phyloP scores from a whole-genome alignment of 1,140 invertebrate genomes.

The Drosophila quadrilineata region DNA sequence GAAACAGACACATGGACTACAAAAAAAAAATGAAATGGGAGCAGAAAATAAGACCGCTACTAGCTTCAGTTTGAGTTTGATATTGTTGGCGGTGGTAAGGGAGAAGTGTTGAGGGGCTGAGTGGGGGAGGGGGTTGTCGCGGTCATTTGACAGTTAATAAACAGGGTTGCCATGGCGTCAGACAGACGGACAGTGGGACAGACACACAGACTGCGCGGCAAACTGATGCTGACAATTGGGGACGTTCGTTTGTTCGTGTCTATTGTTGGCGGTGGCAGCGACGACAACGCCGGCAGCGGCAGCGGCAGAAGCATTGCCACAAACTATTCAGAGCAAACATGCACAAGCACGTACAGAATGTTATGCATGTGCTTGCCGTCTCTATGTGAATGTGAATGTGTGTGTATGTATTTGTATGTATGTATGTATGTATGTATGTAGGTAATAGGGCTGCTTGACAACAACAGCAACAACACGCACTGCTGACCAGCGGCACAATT shows the following conservation, averaged over 20 bases:
- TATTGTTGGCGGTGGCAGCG: constrained; percentile 38
- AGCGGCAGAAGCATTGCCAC: too few species aligned
- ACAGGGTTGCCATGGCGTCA: constrained; percentile 39
- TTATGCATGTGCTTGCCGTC: too few species aligned
- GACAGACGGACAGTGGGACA: constrained; percentile 15
- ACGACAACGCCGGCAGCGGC: too few species aligned
- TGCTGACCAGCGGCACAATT: constrained; percentile 67
- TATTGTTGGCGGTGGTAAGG: not conserved
- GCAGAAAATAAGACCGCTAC: too few species aligned
- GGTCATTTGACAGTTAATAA: constrained; percentile 47
- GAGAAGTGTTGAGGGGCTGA: constrained; percentile 15
- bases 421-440: constrained; percentile 35
- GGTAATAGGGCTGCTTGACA: constrained; percentile 57
- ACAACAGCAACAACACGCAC: constrained; percentile 33
- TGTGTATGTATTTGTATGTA: not conserved
- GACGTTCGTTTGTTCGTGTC: constrained; percentile 22
- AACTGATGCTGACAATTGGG: constrained; percentile 45
- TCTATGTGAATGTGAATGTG: too few species aligned
- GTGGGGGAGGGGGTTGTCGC: not conserved
- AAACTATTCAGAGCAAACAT: constrained; percentile 52
- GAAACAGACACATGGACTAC: constrained; percentile 4
- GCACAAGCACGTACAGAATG: constrained; percentile 23
- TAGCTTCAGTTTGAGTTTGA: not conserved
- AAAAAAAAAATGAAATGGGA: constrained; percentile 25
- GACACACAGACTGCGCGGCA: constrained; percentile 4